Percentiles rank a stretch among this genome's conserved stretches.
Conservation (phyloP, 2,797 vertebrate species). For the Myotis pilosus region DNA sequence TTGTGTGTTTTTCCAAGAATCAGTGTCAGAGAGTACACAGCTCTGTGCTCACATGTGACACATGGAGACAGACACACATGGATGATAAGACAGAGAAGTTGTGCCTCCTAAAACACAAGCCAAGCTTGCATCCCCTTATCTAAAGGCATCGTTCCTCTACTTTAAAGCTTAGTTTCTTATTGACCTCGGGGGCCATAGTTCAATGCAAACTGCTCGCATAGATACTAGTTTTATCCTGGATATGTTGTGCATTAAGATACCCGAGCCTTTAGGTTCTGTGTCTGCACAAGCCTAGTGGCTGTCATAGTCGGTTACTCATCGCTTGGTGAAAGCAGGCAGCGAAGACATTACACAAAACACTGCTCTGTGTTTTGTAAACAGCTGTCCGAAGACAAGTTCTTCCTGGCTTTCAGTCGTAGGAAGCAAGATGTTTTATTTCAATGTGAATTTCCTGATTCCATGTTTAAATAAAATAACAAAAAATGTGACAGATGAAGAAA, state of each 20-base stretch:
- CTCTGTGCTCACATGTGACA: not conserved
- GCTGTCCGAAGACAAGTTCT: conserved; percentile 50
- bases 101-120: accelerated
- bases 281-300: not conserved
- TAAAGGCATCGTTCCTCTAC: not conserved
- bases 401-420: conserved; percentile 51
- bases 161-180: not conserved
- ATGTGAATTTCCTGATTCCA: conserved; percentile 57
- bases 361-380: conserved; percentile 32
- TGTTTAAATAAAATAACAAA: conserved; percentile 70
- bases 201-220: not conserved
- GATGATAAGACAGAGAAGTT: not conserved
- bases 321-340: conserved; percentile 51
- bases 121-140: not conserved
- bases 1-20: not conserved
- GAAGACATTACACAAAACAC: conserved; percentile 36
- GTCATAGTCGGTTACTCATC: not conserved
- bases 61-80: not conserved
- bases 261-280: not conserved
- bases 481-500: conserved; percentile 56
- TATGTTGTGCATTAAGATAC: not conserved
- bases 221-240: not conserved
- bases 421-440: conserved; percentile 75
- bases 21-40: too few species aligned
- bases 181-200: not conserved